Evolutionary conservation across 2,797 vertebrate genomes (phyloP).

Genomic region (Odontamblyopus rebecca): DNA sequence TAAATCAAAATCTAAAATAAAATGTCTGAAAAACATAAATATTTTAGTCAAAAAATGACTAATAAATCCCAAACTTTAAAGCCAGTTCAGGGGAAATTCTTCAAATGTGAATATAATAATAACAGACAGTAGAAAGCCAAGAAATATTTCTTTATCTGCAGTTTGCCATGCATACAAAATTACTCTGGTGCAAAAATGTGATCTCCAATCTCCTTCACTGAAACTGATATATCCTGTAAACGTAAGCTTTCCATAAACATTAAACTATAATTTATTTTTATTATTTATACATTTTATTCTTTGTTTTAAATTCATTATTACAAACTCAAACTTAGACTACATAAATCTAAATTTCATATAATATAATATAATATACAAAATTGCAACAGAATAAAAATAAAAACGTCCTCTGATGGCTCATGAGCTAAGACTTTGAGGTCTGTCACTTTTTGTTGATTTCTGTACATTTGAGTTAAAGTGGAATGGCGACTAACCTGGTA

Average conservation of each 20-base stretch:
- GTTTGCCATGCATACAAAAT: constrained; percentile 36
- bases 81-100: constrained; percentile 8
- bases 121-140: constrained; percentile 23
- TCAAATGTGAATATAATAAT: constrained; percentile 29
- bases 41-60: constrained; percentile 14
- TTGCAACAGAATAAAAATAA: constrained; percentile 28
- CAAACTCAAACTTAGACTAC: not conserved
- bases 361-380: constrained; percentile 48
- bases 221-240: constrained; percentile 25
- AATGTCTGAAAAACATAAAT: not conserved
- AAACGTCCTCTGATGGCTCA: constrained; percentile 49
- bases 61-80: constrained; percentile 16
- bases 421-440: constrained; percentile 71
- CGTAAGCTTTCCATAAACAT: constrained; percentile 23
- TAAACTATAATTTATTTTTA: constrained; percentile 4
- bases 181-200: constrained; percentile 44
- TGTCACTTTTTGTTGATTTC: constrained; percentile 33
- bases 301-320: not conserved
- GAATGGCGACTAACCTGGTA: constrained; percentile 66
- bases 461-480: constrained; percentile 49
- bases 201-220: constrained; percentile 29
- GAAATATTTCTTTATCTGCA: constrained; percentile 24
- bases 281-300: not conserved
- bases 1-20: constrained; percentile 8
- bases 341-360: constrained; percentile 5